These are phyloP conservation scores for Ammodytes dubius DNA, from an alignment of 2,113 vertebrate genomes.

Conservation along the genomic window DNA sequence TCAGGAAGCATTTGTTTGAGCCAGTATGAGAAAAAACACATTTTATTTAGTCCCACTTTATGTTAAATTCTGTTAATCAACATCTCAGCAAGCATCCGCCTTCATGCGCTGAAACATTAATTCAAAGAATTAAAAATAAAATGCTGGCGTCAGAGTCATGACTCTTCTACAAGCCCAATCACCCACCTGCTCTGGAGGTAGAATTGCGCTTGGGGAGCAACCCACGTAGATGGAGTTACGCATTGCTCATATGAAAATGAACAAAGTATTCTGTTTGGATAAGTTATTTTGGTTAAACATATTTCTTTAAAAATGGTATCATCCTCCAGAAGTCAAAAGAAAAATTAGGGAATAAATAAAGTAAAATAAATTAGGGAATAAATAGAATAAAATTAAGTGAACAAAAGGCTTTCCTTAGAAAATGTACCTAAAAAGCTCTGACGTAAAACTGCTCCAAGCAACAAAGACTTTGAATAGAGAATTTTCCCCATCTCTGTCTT, in stretches of 20 bases:
- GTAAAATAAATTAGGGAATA: background rate
- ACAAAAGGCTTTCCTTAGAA: background rate
- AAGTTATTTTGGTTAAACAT: background rate
- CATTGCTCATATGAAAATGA: background rate
- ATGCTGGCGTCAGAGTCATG: conserved; percentile 28
- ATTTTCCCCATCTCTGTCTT: background rate
- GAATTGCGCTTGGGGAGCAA: background rate
- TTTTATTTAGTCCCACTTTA: too few species aligned
- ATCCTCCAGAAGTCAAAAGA: background rate
- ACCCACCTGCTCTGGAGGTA: background rate
- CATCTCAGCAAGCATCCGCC: background rate
- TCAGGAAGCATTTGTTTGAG: too few species aligned
- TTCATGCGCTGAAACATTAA: conserved; percentile 22
- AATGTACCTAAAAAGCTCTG: background rate
- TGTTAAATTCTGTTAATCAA: too few species aligned
- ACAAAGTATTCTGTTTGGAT: background rate
- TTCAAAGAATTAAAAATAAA: conserved; percentile 59
- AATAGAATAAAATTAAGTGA: too few species aligned
- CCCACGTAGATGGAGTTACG: background rate
- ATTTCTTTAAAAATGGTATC: background rate
- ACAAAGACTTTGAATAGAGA: background rate
- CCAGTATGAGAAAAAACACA: too few species aligned
- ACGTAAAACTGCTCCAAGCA: background rate
- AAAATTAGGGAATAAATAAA: background rate
- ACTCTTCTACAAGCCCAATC: conserved; percentile 4